Conservation (phyloP, 2,888 invertebrate species). For the Galerucella calmariensis region DNA sequence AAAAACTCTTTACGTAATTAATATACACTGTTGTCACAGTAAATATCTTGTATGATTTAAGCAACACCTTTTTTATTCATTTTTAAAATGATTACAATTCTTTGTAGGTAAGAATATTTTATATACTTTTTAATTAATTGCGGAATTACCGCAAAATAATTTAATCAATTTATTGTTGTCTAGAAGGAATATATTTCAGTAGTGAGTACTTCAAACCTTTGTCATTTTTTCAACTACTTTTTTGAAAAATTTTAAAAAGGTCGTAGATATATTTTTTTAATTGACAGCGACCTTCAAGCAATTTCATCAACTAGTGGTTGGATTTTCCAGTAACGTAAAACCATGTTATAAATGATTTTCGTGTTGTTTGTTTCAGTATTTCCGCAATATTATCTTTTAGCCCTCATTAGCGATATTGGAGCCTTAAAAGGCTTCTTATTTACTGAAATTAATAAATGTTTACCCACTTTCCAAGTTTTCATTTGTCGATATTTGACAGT, state of each 20-base stretch:
- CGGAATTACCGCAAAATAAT: too few relatives aligned
- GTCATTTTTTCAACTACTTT: too few relatives aligned
- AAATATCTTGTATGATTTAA: background rate
- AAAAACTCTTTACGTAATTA: constrained; percentile 13
- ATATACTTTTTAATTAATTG: too few relatives aligned
- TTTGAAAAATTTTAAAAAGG: too few relatives aligned
- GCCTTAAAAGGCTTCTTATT: background rate
- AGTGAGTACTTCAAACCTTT: too few relatives aligned
- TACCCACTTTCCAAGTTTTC: background rate
- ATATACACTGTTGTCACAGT: background rate
- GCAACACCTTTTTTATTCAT: background rate
- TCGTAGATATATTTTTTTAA: too few relatives aligned
- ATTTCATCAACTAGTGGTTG: background rate
- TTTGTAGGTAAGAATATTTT: too few relatives aligned
- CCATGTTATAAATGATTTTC: background rate
- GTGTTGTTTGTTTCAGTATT: background rate
- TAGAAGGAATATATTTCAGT: too few relatives aligned
- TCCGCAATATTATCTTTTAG: background rate
- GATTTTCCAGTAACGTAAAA: background rate
- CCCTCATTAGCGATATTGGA: background rate
- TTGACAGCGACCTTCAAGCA: too few relatives aligned
- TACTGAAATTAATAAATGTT: background rate
- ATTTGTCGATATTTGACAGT: background rate
- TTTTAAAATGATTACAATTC: background rate
- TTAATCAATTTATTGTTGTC: too few relatives aligned